Conservation (phyloP, 2,113 vertebrate genomes). For the Charina bottae region DNA sequence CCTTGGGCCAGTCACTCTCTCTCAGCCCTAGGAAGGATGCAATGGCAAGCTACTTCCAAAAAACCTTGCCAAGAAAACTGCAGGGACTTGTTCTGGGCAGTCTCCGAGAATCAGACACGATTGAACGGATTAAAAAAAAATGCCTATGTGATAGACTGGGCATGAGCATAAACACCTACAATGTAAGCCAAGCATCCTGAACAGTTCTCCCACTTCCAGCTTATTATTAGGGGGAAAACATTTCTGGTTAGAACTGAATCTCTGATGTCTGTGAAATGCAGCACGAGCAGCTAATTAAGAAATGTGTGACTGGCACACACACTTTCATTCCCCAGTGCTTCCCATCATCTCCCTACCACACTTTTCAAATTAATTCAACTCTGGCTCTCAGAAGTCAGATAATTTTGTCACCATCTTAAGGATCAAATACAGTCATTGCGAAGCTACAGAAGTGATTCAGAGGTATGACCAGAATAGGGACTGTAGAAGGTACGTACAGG, state of each 20-base stretch:
- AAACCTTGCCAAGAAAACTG: no score
- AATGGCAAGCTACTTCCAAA: no score
- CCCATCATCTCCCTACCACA: not conserved
- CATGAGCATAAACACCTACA: not conserved
- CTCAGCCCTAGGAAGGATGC: no score
- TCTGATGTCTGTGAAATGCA: not conserved
- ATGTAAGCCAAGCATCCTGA: not conserved
- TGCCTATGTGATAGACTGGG: not conserved
- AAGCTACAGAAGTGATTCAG: not conserved
- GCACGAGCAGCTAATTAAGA: not conserved
- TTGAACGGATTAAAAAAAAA: not conserved
- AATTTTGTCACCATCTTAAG: not conserved
- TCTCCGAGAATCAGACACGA: no score
- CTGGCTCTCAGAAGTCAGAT: conserved; percentile 7
- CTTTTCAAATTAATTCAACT: conserved; percentile 9
- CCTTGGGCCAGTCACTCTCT: no score
- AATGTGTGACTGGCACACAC: not conserved
- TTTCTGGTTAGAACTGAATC: not conserved
- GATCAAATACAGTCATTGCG: conserved; percentile 1
- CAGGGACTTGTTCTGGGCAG: no score
- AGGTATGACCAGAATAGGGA: not conserved
- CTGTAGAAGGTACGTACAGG: not conserved
- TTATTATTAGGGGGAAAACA: not conserved
- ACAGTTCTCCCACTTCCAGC: not conserved
- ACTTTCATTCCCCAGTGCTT: not conserved